Evolutionary conservation across 1,140 invertebrate species (phyloP).

Genomic region (Palaemon carinicauda): DNA sequence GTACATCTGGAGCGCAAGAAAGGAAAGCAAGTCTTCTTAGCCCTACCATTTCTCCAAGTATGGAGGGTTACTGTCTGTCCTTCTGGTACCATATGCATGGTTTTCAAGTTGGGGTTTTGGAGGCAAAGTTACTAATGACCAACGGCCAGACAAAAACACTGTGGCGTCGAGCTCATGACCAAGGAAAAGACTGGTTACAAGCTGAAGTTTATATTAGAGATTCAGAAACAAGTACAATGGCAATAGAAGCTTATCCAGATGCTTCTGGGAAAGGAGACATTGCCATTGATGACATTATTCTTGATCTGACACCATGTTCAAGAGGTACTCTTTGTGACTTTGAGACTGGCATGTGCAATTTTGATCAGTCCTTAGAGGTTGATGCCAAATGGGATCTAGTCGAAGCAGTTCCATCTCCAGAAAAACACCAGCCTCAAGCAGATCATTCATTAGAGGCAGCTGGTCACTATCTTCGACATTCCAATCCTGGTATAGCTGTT

Average conservation of each 20-base stretch:
- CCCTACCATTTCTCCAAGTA: slow-evolving; percentile 3
- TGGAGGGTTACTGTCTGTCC: slow-evolving; percentile 19
- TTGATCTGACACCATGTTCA: slow-evolving; percentile 18
- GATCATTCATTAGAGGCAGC: slow-evolving; percentile 35
- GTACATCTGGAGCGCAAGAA: background rate
- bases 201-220: slow-evolving; percentile 17
- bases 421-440: background rate
- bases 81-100: slow-evolving; percentile 54
- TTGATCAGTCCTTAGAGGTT: slow-evolving; percentile 40
- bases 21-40: slow-evolving; percentile 1
- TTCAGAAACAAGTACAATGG: background rate
- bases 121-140: background rate
- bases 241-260: slow-evolving; percentile 9
- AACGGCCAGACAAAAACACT: background rate
- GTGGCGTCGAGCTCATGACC: slow-evolving; percentile 30
- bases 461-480: slow-evolving; percentile 26
- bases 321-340: slow-evolving; percentile 28
- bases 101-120: slow-evolving; percentile 20
- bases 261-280: slow-evolving; percentile 22
- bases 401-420: background rate
- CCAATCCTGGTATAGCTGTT: background rate
- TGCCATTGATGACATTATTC: slow-evolving; percentile 39
- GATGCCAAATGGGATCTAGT: slow-evolving; percentile 29
- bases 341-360: slow-evolving; percentile 33
- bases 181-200: slow-evolving; percentile 40